phyloP scores from a whole-genome alignment of 2,888 invertebrate species.

The Eucera pruinosa region DNA sequence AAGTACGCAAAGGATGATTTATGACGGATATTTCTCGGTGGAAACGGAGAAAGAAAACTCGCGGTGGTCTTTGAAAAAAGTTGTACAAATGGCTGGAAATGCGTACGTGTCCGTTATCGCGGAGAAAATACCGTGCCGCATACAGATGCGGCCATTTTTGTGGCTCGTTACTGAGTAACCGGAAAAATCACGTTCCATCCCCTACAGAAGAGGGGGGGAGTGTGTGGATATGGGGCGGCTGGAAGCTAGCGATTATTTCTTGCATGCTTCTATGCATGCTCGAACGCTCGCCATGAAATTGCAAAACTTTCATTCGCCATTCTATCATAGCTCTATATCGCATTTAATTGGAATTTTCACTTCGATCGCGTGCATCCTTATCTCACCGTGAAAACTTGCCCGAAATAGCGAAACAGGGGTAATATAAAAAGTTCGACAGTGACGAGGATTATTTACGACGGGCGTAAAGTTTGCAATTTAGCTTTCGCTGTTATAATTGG shows the following conservation, averaged over 20 bases:
- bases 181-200: slow-evolving; percentile 22
- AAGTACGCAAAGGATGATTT: too few species aligned
- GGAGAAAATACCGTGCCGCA: slow-evolving; percentile 1
- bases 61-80: neutral
- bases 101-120: neutral
- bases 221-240: too few species aligned
- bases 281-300: slow-evolving; percentile 31
- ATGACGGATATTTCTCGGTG: too few species aligned
- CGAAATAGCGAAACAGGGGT: too few species aligned
- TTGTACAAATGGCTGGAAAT: neutral
- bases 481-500: too few species aligned
- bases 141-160: slow-evolving; percentile 32
- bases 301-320: neutral
- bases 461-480: neutral
- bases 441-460: too few species aligned
- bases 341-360: slow-evolving; percentile 27
- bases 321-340: neutral
- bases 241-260: slow-evolving; percentile 12
- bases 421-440: too few species aligned
- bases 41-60: too few species aligned
- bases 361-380: slow-evolving; percentile 1
- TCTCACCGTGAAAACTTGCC: neutral
- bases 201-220: neutral
- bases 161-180: slow-evolving; percentile 26
- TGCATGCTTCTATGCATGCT: slow-evolving; percentile 16